Percentiles rank a stretch among this genome's conserved stretches.
These are phyloP conservation scores for Drosophila setosimentum DNA, from an alignment of 2,888 invertebrate species.

Conservation along the genomic window DNA sequence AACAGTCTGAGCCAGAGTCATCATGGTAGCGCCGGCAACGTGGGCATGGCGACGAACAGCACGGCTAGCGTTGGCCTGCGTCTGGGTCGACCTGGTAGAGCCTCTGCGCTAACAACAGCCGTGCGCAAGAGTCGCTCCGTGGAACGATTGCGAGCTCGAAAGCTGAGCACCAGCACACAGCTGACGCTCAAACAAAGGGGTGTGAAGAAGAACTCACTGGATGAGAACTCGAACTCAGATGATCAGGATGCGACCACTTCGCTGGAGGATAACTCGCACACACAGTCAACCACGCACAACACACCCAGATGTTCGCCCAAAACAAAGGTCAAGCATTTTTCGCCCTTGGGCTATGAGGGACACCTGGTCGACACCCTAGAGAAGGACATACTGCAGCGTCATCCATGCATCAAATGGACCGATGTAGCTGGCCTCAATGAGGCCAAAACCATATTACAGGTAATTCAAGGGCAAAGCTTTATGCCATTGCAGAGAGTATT, in stretches of 20 bases:
- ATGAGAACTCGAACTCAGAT: slow-evolving; percentile 85
- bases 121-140: slow-evolving; percentile 85
- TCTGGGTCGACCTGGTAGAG: slow-evolving; percentile 76
- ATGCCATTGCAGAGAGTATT: not conserved
- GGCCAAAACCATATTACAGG: slow-evolving; percentile 89
- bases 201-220: slow-evolving; percentile 85
- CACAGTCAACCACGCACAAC: slow-evolving; percentile 66
- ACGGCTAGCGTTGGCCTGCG: slow-evolving; percentile 63
- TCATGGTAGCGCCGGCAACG: slow-evolving; percentile 85
- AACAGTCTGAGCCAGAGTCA: slow-evolving; percentile 74
- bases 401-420: slow-evolving; percentile 93
- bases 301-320: slow-evolving; percentile 84
- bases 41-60: slow-evolving; percentile 77
- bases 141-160: slow-evolving; percentile 85
- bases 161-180: slow-evolving; percentile 82
- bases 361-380: slow-evolving; percentile 93
- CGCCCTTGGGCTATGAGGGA: slow-evolving; percentile 89
- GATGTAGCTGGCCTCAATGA: slow-evolving; percentile 91
- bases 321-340: slow-evolving; percentile 83
- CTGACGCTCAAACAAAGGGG: slow-evolving; percentile 84
- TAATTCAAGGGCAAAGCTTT: slow-evolving; percentile 5
- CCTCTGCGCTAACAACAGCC: slow-evolving; percentile 77
- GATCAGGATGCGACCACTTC: slow-evolving; percentile 85
- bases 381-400: slow-evolving; percentile 92
- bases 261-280: slow-evolving; percentile 84